Percentiles rank a stretch among this genome's conserved stretches.
These are phyloP conservation scores for Eremophila alpestris DNA, from an alignment of 2,797 vertebrate species.

Conservation along the genomic window DNA sequence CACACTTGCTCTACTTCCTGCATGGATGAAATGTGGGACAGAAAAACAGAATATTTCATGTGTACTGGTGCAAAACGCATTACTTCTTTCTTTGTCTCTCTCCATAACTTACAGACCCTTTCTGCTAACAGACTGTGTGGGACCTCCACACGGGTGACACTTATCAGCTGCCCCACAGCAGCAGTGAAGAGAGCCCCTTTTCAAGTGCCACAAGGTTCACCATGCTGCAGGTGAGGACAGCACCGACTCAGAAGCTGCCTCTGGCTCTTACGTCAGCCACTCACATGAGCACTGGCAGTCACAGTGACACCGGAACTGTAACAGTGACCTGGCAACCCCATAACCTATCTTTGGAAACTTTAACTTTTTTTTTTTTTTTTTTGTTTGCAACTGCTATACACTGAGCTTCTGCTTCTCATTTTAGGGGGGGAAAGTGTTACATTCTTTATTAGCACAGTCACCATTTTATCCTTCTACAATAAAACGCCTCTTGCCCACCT, in stretches of 20 bases:
- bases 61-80: background rate
- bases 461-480: background rate
- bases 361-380: too few species aligned
- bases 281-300: rapidly evolving
- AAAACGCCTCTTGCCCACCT: background rate
- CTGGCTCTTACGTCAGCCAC: background rate
- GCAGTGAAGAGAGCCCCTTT: background rate
- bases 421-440: background rate
- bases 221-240: background rate
- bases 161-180: background rate
- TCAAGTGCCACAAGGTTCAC: background rate
- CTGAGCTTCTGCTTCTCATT: background rate
- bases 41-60: background rate
- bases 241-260: background rate
- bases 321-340: background rate
- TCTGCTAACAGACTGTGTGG: background rate
- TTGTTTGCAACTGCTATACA: background rate
- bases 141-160: background rate
- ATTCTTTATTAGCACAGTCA: background rate
- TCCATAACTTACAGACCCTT: background rate
- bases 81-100: background rate
- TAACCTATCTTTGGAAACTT: background rate
- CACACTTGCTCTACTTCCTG: rapidly evolving
- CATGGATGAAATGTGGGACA: background rate
- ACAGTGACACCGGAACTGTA: background rate